These are phyloP conservation scores for Puffinus mauretanicus DNA, from an alignment of 2,113 vertebrate genomes.

Conservation along the genomic window DNA sequence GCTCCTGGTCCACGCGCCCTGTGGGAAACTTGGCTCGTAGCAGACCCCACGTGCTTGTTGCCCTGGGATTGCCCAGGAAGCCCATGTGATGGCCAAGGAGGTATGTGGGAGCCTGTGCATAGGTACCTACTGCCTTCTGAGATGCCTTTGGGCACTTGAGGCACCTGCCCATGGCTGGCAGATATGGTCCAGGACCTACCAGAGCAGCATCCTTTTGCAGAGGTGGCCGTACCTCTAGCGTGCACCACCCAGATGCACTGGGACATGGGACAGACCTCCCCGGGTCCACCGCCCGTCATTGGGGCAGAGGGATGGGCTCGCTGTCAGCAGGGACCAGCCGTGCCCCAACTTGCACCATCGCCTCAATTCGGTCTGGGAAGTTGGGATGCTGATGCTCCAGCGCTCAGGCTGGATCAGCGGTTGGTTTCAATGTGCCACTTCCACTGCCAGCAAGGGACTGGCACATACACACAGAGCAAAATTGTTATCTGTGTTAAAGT, in stretches of 20 bases:
- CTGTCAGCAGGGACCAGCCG: neutral
- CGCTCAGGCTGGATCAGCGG: neutral
- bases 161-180: neutral
- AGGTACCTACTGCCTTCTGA: neutral
- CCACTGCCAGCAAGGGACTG: neutral
- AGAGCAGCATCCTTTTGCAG: neutral
- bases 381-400: neutral
- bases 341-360: neutral
- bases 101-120: accelerated
- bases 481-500: neutral
- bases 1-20: neutral
- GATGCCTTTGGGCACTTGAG: neutral
- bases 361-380: neutral
- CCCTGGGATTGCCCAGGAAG: neutral
- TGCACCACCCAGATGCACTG: neutral
- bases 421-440: neutral
- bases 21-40: neutral
- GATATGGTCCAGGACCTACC: neutral
- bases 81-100: accelerated
- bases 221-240: accelerated
- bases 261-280: neutral
- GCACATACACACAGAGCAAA: neutral
- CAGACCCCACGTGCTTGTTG: neutral
- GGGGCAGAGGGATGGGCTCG: neutral
- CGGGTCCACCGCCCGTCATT: accelerated